These are phyloP conservation scores for Diplodus puntazzo DNA, from an alignment of 2,797 vertebrate species.

Conservation along the genomic window DNA sequence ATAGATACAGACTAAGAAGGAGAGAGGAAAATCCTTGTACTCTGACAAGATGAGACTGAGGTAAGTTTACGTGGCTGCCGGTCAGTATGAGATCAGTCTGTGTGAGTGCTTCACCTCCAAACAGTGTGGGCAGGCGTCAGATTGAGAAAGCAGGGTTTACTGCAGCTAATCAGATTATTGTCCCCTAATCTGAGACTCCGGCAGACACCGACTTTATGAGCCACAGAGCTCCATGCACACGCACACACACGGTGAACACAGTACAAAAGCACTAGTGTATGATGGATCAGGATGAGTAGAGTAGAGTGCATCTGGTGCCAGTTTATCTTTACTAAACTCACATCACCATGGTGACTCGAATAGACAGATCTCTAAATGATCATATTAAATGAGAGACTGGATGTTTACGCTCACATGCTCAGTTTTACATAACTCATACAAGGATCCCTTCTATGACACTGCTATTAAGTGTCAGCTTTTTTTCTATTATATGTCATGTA, in stretches of 20 bases:
- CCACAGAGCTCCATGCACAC: background rate
- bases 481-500: background rate
- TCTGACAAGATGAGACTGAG: background rate
- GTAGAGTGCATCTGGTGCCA: background rate
- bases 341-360: background rate
- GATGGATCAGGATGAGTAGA: background rate
- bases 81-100: background rate
- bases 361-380: background rate
- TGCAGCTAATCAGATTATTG: slow-evolving; percentile 62
- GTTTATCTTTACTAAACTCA: background rate
- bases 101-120: slow-evolving; percentile 15
- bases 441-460: background rate
- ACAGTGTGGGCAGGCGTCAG: slow-evolving; percentile 15
- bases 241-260: background rate
- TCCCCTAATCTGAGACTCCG: slow-evolving; percentile 62
- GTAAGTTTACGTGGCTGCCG: background rate
- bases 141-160: slow-evolving; percentile 33
- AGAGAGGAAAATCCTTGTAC: background rate
- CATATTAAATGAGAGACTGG: background rate
- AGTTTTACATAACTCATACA: background rate
- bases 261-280: background rate
- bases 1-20: background rate
- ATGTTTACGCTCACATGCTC: background rate
- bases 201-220: slow-evolving; percentile 28
- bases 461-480: background rate